A percentile compares a stretch with the other conserved stretches of the same genome.
Evolutionary conservation across 2,113 vertebrate species (phyloP).

Genomic region (Pangasianodon hypophthalmus): DNA sequence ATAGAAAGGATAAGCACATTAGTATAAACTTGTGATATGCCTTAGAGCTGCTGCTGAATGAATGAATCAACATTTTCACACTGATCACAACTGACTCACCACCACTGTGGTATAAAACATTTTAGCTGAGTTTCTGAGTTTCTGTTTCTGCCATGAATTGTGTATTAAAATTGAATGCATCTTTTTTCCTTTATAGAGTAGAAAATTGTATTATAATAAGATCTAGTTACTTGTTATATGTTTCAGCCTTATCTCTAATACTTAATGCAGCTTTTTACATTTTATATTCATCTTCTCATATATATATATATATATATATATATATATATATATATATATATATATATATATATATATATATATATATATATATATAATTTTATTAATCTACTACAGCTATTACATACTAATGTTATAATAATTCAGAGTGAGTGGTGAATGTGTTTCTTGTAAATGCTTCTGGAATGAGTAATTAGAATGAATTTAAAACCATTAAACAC

Average conservation of each 20-base stretch:
- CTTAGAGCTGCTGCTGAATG: not conserved
- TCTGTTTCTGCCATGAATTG: not conserved
- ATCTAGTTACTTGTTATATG: not conserved
- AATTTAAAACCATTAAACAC: not conserved
- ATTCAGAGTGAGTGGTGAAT: not conserved
- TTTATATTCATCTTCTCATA: not conserved
- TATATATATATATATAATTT: too few species aligned
- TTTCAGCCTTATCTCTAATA: not conserved
- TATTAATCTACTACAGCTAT: not conserved
- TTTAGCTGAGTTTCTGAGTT: not conserved
- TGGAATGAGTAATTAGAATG: not conserved
- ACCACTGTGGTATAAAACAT: not conserved
- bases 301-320: too few species aligned
- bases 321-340: too few species aligned
- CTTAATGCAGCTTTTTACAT: not conserved
- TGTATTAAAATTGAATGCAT: not conserved
- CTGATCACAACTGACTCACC: not conserved
- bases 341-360: too few species aligned
- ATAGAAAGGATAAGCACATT: not conserved
- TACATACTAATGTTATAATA: not conserved
- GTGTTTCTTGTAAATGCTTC: not conserved
- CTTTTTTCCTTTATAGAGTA: not conserved
- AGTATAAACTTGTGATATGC: not conserved
- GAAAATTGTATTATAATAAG: not conserved
- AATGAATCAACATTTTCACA: not conserved